Base-by-base conservation (phyloP, 2,888 invertebrate genomes). In the Cataglyphis cursor region DNA sequence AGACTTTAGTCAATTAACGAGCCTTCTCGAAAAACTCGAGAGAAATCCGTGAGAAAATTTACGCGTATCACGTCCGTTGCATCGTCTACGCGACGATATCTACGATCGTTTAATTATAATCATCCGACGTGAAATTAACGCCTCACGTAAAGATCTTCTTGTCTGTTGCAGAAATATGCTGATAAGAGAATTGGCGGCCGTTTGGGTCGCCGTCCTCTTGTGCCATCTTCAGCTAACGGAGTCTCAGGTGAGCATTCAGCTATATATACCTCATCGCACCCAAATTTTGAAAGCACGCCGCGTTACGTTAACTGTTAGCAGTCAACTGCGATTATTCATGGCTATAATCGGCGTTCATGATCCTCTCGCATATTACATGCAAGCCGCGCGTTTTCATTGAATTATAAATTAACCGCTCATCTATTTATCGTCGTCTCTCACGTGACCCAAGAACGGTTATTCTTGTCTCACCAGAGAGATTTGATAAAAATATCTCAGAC, bases 151-250 rank as follows among this genome's bases (percentile, higher is more conserved):
- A n/a, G 4, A 61, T 61, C 24, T 62, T 70, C n/a, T 76, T 94
- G 92, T 95, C 94, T 96, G 95, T 95, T 96, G 96, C 96, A 97
- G 97, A 96, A 96, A 95, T 95, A 97, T 97, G 97, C 96, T 97
- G 96, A 96, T 97, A 96, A 96, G 97, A 96, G 96, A 96, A 96
- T 95, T 96, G 96, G 96, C 97, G 97, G 95, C 97, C 96, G 95
- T 96, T 73, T 95, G 96, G 96, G 97, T 96, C 96, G 97, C 96
- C 96, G 95, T 96, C 93, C 95, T 96, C 90, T 94, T 97, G 94
- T 96, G 96, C 93, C 95, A 96, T 94, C 94, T 95, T 93, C 96
- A 96, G 93, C 95, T 96, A 94, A 95, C 95, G 91, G 95, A 95
- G 91, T 95, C 96, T 92, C 96, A 97, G 96, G 97, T 97, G 96